Evolutionary conservation across 2,113 vertebrate species (phyloP).

Genomic region (Brachionichthys hirsutus): DNA sequence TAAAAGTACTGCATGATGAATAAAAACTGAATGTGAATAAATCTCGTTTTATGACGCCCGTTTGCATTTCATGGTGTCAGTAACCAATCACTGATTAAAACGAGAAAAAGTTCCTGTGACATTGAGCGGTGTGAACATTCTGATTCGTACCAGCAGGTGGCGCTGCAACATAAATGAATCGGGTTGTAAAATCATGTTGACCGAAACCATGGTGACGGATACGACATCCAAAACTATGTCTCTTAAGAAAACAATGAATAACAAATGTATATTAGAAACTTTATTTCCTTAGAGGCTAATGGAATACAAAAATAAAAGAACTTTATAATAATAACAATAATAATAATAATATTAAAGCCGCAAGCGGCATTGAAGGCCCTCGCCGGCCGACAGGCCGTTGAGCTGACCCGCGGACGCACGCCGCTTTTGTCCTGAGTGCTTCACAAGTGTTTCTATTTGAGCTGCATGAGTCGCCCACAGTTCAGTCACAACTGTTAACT

Average conservation of each 20-base stretch:
- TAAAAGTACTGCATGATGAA: conserved; percentile 32
- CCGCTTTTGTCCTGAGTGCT: no score
- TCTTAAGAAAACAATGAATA: conserved; percentile 4
- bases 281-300: conserved; percentile 75
- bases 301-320: conserved; percentile 79
- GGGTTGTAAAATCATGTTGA: not conserved
- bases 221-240: no score
- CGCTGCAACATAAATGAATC: conserved; percentile 23
- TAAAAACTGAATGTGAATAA: conserved; percentile 29
- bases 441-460: no score
- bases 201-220: not conserved
- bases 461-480: no score
- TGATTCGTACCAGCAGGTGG: conserved; percentile 43
- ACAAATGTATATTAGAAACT: conserved; percentile 48
- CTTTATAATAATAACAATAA: conserved; percentile 52
- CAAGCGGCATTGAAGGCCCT: no score
- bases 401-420: no score
- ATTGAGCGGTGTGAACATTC: conserved; percentile 4
- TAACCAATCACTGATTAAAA: not conserved
- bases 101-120: not conserved
- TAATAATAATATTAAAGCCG: conserved; percentile 43
- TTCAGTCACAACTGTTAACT: no score
- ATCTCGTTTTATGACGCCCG: conserved; percentile 22
- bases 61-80: conserved; percentile 32
- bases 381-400: no score